phyloP scores from a whole-genome alignment of 2,113 vertebrate species.

The Lampris megalopsis region DNA sequence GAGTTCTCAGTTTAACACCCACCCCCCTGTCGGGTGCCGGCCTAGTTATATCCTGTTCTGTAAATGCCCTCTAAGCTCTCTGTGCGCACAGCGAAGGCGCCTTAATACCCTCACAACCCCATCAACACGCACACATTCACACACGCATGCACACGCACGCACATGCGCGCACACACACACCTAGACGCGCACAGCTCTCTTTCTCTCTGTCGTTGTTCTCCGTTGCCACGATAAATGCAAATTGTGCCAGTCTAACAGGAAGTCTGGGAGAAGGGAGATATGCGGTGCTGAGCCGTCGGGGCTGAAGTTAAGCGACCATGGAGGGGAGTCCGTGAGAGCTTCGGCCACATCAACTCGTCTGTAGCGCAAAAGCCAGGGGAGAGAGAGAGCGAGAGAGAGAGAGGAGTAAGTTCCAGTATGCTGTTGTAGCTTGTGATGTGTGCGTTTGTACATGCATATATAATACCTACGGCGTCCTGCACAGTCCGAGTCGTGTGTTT shows the following conservation, averaged over 20 bases:
- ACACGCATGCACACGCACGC: neutral
- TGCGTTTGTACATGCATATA: neutral
- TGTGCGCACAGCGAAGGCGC: neutral
- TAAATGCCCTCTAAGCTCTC: slow-evolving; percentile 51
- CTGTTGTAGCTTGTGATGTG: neutral
- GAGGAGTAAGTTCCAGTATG: slow-evolving; percentile 31
- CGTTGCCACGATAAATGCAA: slow-evolving; percentile 4
- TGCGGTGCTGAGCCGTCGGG: neutral
- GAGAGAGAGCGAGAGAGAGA: slow-evolving; percentile 1
- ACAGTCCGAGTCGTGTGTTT: neutral
- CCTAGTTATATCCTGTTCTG: slow-evolving; percentile 49
- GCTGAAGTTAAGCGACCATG: neutral
- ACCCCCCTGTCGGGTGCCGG: slow-evolving; percentile 32
- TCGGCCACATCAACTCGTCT: neutral
- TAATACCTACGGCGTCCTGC: neutral
- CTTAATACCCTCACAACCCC: slow-evolving; percentile 30
- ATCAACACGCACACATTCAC: neutral
- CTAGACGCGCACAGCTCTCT: neutral
- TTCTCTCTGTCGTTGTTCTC: slow-evolving; percentile 2
- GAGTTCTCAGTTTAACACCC: slow-evolving; percentile 11
- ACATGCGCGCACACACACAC: neutral
- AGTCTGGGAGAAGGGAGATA: neutral
- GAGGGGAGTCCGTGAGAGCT: neutral
- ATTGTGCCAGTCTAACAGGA: slow-evolving; percentile 3
- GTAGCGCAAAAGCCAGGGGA: slow-evolving; percentile 13